Conservation (phyloP, 2,113 vertebrate genomes). For the Pardalotus punctatus region DNA sequence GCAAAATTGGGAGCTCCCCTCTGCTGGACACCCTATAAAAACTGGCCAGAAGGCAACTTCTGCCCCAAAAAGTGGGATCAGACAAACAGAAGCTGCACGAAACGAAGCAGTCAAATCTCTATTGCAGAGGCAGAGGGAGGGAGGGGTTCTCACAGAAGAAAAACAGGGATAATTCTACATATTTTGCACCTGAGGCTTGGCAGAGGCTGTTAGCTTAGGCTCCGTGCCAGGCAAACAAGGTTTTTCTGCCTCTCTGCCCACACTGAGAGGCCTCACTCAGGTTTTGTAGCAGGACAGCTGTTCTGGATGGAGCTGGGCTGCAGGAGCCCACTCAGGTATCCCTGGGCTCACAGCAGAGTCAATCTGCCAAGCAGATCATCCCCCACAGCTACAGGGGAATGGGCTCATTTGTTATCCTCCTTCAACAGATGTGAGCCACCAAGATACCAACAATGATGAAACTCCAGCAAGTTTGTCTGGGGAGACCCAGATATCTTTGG, state of each 20-base stretch:
- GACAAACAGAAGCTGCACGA: not conserved
- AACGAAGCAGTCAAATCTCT: not conserved
- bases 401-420: not conserved
- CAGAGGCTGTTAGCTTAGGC: conserved; percentile 33
- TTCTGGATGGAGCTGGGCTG: not conserved
- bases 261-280: not conserved
- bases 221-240: not conserved
- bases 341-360: not conserved
- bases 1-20: not conserved
- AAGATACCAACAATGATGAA: not conserved
- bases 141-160: not conserved
- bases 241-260: not conserved
- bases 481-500: not conserved
- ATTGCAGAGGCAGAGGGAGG: not conserved
- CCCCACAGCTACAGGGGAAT: not conserved
- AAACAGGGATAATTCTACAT: not conserved
- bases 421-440: rapidly evolving
- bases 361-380: not conserved
- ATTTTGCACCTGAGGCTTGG: conserved; percentile 37
- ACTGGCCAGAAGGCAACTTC: not conserved
- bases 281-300: not conserved
- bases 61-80: not conserved
- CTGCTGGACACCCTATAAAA: not conserved
- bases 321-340: not conserved
- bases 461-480: not conserved